Evolutionary conservation across 1,140 invertebrate genomes (phyloP).

Genomic region (Diabrotica virgifera): DNA sequence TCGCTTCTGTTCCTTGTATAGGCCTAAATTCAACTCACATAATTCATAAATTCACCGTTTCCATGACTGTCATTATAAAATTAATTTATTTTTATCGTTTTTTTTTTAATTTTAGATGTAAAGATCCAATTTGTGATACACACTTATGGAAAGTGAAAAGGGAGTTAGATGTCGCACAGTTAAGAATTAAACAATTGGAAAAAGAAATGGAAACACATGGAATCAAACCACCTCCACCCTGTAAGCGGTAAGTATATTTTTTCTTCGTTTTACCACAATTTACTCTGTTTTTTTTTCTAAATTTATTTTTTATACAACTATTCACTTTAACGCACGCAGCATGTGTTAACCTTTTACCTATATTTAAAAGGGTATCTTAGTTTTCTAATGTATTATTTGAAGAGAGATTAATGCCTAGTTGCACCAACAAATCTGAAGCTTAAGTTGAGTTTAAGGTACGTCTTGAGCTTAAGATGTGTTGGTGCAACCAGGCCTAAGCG

Average conservation of each 20-base stretch:
- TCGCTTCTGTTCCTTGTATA: too few relatives aligned
- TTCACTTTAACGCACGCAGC: slow-evolving; percentile 14
- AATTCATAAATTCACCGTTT: too few relatives aligned
- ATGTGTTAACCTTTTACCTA: background rate
- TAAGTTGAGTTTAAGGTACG: too few relatives aligned
- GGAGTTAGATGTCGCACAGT: slow-evolving; percentile 79
- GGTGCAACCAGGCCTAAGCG: too few relatives aligned
- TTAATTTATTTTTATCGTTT: background rate
- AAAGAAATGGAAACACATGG: slow-evolving; percentile 79
- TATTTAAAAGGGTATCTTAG: too few relatives aligned
- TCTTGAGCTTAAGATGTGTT: too few relatives aligned
- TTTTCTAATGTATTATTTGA: too few relatives aligned
- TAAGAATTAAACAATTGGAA: slow-evolving; percentile 79
- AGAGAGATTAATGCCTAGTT: too few relatives aligned
- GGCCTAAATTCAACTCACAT: too few relatives aligned
- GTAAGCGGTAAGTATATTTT: slow-evolving; percentile 42
- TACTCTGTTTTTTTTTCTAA: too few relatives aligned
- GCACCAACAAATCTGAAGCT: too few relatives aligned
- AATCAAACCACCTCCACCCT: slow-evolving; percentile 64
- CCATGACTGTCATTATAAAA: too few relatives aligned
- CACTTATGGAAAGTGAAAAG: slow-evolving; percentile 86
- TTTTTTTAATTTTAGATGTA: slow-evolving; percentile 52
- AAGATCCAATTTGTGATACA: slow-evolving; percentile 77
- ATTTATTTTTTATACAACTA: slow-evolving; percentile 1
- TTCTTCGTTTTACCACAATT: background rate